These are phyloP conservation scores for Aethes cnicana DNA, from an alignment of 2,888 invertebrate genomes.

Conservation along the genomic window DNA sequence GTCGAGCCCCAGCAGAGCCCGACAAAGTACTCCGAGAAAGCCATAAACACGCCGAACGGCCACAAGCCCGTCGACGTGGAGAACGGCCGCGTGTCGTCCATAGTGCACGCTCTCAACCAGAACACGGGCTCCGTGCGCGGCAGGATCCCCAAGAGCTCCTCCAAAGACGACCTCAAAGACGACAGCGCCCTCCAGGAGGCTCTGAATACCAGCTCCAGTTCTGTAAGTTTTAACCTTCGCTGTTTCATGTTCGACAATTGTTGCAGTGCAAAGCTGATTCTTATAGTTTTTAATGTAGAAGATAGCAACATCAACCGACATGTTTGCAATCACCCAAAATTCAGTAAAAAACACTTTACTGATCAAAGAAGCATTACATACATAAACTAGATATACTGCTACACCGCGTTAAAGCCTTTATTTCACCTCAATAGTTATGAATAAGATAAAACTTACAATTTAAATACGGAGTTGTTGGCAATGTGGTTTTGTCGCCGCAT, in stretches of 20 bases:
- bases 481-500: too few species aligned
- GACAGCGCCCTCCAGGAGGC: constrained; percentile 68
- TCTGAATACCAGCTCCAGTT: constrained; percentile 71
- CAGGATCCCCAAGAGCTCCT: constrained; percentile 70
- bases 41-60: constrained; percentile 58
- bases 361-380: too few species aligned
- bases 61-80: constrained; percentile 53
- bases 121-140: constrained; percentile 60
- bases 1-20: constrained; percentile 76
- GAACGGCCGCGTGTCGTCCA: constrained; percentile 72
- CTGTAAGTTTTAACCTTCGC: constrained; percentile 62
- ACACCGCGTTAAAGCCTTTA: too few species aligned
- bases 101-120: constrained; percentile 74
- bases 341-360: too few species aligned
- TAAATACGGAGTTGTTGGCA: too few species aligned
- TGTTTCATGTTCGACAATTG: background rate
- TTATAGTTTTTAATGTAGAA: background rate
- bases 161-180: constrained; percentile 72
- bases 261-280: background rate
- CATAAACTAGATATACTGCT: too few species aligned
- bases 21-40: constrained; percentile 68
- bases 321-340: too few species aligned
- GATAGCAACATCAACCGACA: too few species aligned
- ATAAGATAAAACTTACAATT: too few species aligned
- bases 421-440: too few species aligned